These are phyloP conservation scores for Tribolium castaneum DNA, from an alignment of 1,140 invertebrate genomes.

Conservation along the genomic window DNA sequence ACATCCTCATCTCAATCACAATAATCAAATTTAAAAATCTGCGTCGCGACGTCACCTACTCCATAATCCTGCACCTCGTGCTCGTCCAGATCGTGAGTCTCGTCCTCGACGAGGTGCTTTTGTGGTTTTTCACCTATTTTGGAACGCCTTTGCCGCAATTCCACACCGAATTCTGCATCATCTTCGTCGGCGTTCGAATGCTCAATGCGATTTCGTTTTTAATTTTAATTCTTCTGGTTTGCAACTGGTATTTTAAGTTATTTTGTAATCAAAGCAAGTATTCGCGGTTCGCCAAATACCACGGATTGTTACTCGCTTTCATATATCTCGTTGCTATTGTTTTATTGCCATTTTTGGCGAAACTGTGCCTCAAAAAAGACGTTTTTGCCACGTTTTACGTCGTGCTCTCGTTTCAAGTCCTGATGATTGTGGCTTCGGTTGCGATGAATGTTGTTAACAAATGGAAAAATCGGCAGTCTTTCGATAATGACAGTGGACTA, in stretches of 20 bases:
- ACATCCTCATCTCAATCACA: slow-evolving; percentile 36
- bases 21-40: slow-evolving; percentile 47
- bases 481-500: neutral
- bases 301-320: slow-evolving; percentile 1
- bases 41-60: slow-evolving; percentile 28
- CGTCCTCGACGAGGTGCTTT: slow-evolving; percentile 7
- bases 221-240: slow-evolving; percentile 25
- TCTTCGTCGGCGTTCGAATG: slow-evolving; percentile 26
- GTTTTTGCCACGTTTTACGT: slow-evolving; percentile 17
- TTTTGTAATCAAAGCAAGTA: slow-evolving; percentile 9
- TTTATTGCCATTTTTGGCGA: neutral
- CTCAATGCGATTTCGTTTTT: slow-evolving; percentile 15
- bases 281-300: neutral
- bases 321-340: slow-evolving; percentile 18
- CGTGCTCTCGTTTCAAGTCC: neutral
- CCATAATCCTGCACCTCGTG: slow-evolving; percentile 34
- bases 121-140: slow-evolving; percentile 27
- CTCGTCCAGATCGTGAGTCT: slow-evolving; percentile 36
- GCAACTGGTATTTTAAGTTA: slow-evolving; percentile 40
- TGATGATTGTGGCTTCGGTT: neutral
- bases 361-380: neutral
- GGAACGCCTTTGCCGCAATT: neutral
- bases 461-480: neutral
- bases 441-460: slow-evolving; percentile 39
- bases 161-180: slow-evolving; percentile 23